These are phyloP conservation scores for Lerista edwardsae DNA, from an alignment of 2,797 vertebrate species.

Conservation along the genomic window DNA sequence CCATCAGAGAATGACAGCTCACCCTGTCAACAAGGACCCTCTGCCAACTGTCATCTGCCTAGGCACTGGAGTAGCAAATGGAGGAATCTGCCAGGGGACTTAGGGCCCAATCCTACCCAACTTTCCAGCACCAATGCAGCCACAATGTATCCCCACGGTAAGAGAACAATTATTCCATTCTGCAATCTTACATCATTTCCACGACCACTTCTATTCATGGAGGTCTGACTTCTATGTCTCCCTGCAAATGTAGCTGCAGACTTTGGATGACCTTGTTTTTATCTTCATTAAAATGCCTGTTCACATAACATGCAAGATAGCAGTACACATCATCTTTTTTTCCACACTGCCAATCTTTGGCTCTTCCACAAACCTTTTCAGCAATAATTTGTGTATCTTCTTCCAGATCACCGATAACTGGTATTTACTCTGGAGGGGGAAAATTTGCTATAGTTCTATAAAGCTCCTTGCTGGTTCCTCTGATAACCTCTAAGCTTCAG, in stretches of 20 bases:
- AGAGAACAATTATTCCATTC: neutral
- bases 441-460: slow-evolving; percentile 19
- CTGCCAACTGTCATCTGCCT: no score
- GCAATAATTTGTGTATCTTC: slow-evolving; percentile 23
- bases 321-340: slow-evolving; percentile 9
- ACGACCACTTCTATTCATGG: neutral
- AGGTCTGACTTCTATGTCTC: neutral
- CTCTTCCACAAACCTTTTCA: neutral
- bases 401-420: slow-evolving; percentile 36
- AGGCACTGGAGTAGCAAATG: no score
- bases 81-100: no score
- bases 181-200: neutral
- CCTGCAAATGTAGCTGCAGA: neutral
- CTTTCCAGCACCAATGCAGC: no score
- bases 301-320: neutral
- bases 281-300: slow-evolving; percentile 14
- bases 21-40: no score
- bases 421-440: slow-evolving; percentile 14
- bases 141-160: no score
- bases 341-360: slow-evolving; percentile 10
- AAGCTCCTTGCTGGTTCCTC: neutral
- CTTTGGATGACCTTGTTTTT: slow-evolving; percentile 14
- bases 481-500: slow-evolving; percentile 34
- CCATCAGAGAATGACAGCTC: no score
- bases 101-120: no score